Evolutionary conservation across 2,888 invertebrate genomes (phyloP).

Genomic region (Stenodema calcarata): DNA sequence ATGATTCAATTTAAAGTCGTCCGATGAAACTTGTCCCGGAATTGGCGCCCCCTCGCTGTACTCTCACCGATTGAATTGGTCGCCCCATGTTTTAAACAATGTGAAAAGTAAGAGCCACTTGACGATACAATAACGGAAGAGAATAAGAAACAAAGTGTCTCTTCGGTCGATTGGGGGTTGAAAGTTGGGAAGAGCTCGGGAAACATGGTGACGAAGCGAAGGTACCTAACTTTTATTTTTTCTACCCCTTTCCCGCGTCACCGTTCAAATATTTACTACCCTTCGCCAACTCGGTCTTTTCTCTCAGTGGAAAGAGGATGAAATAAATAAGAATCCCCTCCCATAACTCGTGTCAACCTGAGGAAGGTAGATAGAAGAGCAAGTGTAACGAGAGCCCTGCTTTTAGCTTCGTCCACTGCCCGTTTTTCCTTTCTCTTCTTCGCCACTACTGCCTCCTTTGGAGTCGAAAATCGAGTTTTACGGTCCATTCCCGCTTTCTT

Average conservation of each 20-base stretch:
- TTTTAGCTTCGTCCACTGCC: constrained; percentile 10
- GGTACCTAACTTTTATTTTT: background rate
- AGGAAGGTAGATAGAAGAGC: background rate
- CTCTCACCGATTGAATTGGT: no score
- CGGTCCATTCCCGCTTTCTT: constrained; percentile 18
- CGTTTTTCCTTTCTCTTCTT: background rate
- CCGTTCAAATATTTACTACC: constrained; percentile 25
- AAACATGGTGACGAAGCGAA: background rate
- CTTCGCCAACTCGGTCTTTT: background rate
- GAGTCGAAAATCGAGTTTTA: constrained; percentile 27
- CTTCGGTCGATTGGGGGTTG: background rate
- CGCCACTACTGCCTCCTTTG: background rate
- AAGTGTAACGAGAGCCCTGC: background rate
- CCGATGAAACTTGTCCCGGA: no score
- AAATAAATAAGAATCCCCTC: constrained; percentile 30
- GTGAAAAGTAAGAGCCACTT: background rate
- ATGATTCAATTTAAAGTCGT: no score
- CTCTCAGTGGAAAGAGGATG: background rate
- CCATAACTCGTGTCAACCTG: constrained; percentile 36
- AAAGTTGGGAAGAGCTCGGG: background rate
- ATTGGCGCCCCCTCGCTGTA: no score
- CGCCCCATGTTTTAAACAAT: background rate
- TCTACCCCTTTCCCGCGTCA: background rate
- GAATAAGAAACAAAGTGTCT: background rate
- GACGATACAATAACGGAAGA: background rate